These are phyloP conservation scores for Dolichallabes microphthalmus DNA, from an alignment of 2,113 vertebrate genomes.

Conservation along the genomic window DNA sequence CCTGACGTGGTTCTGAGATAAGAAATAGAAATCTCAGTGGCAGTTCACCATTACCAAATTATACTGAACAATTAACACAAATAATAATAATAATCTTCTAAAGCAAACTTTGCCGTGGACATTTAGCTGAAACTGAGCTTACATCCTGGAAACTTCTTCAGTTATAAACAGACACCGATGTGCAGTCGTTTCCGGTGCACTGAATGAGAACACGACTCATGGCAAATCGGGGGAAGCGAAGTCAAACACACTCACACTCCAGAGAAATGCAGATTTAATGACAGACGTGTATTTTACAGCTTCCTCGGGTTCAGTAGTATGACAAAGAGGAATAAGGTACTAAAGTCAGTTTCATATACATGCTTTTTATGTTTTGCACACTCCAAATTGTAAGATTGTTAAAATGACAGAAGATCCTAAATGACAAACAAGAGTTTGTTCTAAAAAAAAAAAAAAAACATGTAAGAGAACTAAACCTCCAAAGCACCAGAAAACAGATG, in stretches of 20 bases:
- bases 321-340: constrained; percentile 48
- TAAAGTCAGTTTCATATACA: not conserved
- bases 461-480: not conserved
- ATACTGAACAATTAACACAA: not conserved
- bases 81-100: not conserved
- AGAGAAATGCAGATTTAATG: constrained; percentile 23
- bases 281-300: constrained; percentile 30
- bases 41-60: not conserved
- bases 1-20: not conserved
- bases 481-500: not conserved
- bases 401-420: not conserved
- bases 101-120: not conserved
- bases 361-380: not conserved
- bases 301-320: constrained; percentile 44
- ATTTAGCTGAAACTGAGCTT: not conserved
- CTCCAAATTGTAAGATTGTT: not conserved
- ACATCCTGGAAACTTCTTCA: not conserved
- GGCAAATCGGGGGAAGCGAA: constrained; percentile 8
- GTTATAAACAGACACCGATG: not conserved
- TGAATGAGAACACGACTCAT: constrained; percentile 20
- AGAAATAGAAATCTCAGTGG: not conserved
- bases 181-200: constrained; percentile 70
- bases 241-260: not conserved
- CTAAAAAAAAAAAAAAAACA: too few relatives aligned
- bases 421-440: not conserved